Base-by-base conservation (phyloP, 1,140 invertebrate species). In the Drosophila prosaltans region DNA sequence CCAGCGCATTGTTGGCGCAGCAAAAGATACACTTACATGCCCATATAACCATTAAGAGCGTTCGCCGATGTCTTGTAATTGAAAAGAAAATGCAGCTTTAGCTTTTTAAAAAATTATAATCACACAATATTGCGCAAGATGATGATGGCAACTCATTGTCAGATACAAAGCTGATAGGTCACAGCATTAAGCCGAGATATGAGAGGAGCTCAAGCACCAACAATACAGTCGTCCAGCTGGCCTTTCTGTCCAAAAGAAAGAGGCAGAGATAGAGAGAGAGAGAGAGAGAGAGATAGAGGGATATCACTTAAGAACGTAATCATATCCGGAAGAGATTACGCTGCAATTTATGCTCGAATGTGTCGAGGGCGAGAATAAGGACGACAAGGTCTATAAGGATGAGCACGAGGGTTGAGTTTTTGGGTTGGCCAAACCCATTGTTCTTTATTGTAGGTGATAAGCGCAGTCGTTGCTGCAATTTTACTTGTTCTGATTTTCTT, bases 101-200 rank as follows among this genome's bases (percentile, higher is more conserved):
- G 84, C 84, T 89, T 89, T 89, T 89, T 89, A 89, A 78, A 73
- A 89, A 89, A 89, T 90, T 89, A 77, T 89, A 89, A 89, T 89
- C 84, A 90, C 85, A 84, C 79, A 81, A 88, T 86, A 88, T 88
- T 85, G 74, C 78, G 63, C 64, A 63, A 77, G 81, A 84, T 79
- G 63, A 68, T 51, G 63, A 68, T 51, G 30, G 64, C 61, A 51
- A 51, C 45, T 51, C 45, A 51, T 51, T 51, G 45, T 51, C 41
- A 41, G 76, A 80, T 78, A 81, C 84, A 89, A 89, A 81, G 85
- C 76, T 83, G 83, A 89, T 89, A 89, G 84, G 84, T 89, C 84
- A 89, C 84, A 84, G 72, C 81, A 71, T 77, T 88, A 80, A 78
- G 69, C 74, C 66, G 58, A 67, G 55, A 40, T 69, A 69, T 80